These are phyloP conservation scores for Cotesia glomerata DNA, from an alignment of 1,140 invertebrate species.

Conservation along the genomic window DNA sequence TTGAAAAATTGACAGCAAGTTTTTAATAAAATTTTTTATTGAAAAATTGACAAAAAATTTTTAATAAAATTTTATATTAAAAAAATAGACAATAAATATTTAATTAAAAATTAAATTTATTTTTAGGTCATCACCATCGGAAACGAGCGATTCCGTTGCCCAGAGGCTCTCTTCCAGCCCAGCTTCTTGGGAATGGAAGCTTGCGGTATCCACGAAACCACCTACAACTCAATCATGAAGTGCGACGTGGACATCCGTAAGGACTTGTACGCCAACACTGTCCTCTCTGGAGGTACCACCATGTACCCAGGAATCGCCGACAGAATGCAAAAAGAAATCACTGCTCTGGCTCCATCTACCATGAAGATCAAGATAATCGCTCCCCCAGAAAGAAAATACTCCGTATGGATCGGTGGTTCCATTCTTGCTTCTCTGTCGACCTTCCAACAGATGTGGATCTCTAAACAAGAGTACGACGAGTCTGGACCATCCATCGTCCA, in stretches of 20 bases:
- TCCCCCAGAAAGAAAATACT: slow-evolving; percentile 84
- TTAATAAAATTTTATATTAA: no score
- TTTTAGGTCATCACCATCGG: slow-evolving; percentile 93
- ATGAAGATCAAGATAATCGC: slow-evolving; percentile 88
- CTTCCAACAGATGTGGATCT: slow-evolving; percentile 96
- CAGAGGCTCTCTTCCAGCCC: slow-evolving; percentile 95
- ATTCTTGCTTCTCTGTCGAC: slow-evolving; percentile 86
- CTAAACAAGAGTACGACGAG: slow-evolving; percentile 94
- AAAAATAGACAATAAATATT: background rate
- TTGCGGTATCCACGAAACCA: slow-evolving; percentile 92
- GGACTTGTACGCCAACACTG: slow-evolving; percentile 95
- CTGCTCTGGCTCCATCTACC: slow-evolving; percentile 74
- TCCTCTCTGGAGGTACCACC: slow-evolving; percentile 94
- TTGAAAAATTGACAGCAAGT: no score
- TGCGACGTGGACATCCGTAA: slow-evolving; percentile 93
- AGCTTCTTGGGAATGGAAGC: slow-evolving; percentile 96
- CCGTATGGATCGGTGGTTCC: slow-evolving; percentile 87
- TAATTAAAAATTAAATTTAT: background rate
- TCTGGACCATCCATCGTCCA: slow-evolving; percentile 93
- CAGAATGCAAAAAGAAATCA: slow-evolving; percentile 81
- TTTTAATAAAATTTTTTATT: no score
- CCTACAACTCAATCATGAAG: slow-evolving; percentile 98
- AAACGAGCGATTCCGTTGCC: slow-evolving; percentile 97
- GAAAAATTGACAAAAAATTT: no score
- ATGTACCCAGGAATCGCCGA: slow-evolving; percentile 92